A percentile compares a stretch with the other conserved stretches of the same genome.
These are phyloP conservation scores for Ambastaia sidthimunki DNA, from an alignment of 2,797 vertebrate species.

Conservation along the genomic window DNA sequence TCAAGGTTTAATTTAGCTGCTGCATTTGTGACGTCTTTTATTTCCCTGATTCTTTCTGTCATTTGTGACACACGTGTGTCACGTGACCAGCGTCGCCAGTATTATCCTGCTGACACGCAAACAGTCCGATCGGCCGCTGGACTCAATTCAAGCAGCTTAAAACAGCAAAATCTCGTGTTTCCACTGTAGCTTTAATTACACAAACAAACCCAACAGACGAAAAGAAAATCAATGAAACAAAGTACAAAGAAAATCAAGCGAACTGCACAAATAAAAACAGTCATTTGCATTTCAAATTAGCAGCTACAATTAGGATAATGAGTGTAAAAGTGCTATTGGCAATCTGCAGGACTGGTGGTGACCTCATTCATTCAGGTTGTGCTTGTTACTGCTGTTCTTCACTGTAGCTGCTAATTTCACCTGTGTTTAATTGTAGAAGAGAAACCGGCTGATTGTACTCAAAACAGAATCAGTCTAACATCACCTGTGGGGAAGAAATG, in stretches of 20 bases:
- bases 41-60: slow-evolving; percentile 68
- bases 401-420: slow-evolving; percentile 83
- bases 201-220: slow-evolving; percentile 75
- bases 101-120: slow-evolving; percentile 58
- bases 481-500: neutral
- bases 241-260: slow-evolving; percentile 65
- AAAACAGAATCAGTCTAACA: slow-evolving; percentile 30
- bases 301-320: slow-evolving; percentile 77
- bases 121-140: slow-evolving; percentile 67
- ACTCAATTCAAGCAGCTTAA: slow-evolving; percentile 75
- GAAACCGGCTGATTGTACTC: slow-evolving; percentile 80
- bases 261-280: slow-evolving; percentile 57
- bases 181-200: slow-evolving; percentile 75
- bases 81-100: slow-evolving; percentile 65
- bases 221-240: slow-evolving; percentile 74
- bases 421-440: slow-evolving; percentile 78
- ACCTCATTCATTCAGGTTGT: neutral
- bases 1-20: slow-evolving; percentile 96
- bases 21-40: slow-evolving; percentile 96
- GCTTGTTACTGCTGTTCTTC: slow-evolving; percentile 22
- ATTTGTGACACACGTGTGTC: slow-evolving; percentile 76
- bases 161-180: slow-evolving; percentile 71
- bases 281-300: slow-evolving; percentile 80
- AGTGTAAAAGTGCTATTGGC: slow-evolving; percentile 20
- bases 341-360: neutral